Evolutionary conservation across 1,140 invertebrate genomes (phyloP), one percentile per base, ranked within the genome.

Genomic region (Harlomillsia oculata): DNA sequence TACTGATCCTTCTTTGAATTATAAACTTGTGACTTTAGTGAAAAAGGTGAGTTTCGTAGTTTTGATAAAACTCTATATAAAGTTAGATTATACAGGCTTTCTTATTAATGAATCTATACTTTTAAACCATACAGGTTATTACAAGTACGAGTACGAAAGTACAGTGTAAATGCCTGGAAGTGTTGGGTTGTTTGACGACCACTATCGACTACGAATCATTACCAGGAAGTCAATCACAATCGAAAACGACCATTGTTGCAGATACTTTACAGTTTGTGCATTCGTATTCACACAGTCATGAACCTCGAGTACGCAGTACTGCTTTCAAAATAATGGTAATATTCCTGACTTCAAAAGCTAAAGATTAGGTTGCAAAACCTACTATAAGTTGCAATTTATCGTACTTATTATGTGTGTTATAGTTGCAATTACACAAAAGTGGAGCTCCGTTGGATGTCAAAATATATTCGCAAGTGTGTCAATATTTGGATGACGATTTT

Each of bases 401-500:
- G 6, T 50, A 37, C 43, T 40, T 46, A 37, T 28, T 37, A 29
- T 18, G 23, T 46, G 13, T 37, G 55, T 66, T 68, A 21, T 60
- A 79, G 77, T 61, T 79, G 16, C 62, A 70, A 48, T 72, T 93
- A 21, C 86, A 92, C 71, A 78, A 86, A 54, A 77, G 89, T 65
- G 87, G 87, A 1, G 80, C 87, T 54, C 79, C 82, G 51, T 69
- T 96, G 13, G 82, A 85, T 50, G 78, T 83, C 0, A 77, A 77
- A 56, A 77, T 93, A 3, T 97, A 95, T 73, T 76, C 81, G 23
- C 81, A 86, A 68, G 85, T 88, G 2, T 89, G 85, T 64, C 75
- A 80, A 43, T 85, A 87, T 14, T 76, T 97, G 20, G 82, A 81
- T 44, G 94, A 97, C 76, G 92, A 97, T 72, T 95, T 93, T 76